Base-by-base conservation (phyloP, 2,113 vertebrate genomes). In the Bettongia penicillata region DNA sequence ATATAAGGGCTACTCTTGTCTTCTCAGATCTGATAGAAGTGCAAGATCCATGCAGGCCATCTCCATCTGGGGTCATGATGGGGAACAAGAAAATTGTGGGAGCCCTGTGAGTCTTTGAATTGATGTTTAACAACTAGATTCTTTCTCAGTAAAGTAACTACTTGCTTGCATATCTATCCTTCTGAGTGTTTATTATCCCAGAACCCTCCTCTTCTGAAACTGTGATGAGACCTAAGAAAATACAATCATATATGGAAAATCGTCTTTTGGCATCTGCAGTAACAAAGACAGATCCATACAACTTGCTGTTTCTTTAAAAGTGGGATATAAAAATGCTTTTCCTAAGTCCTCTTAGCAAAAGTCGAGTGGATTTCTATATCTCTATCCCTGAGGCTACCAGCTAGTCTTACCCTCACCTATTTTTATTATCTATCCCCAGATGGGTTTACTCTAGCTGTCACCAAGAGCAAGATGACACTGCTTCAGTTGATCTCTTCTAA, bases 401-500 rank as follows among this genome's bases (percentile, higher is more conserved):
- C 26, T 57, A 57, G 1, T 57, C 25, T 57, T 57, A 6, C 57
- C 9, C 9, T 61, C 28, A 61, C 11, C 2, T 11, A 61, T 61
- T 61, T 31, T 31, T 31, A 61, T 11, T 22, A 50, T 55, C n/a
- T 10, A 55, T 95, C n/a, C 91, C 2, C 89, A 1, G 47, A 61
- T n/a, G 26, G 77, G 90, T 37, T 89, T 93, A 25, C 49, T 31
- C 37, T 47, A 52, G 49, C 12, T 26, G 49, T n/a, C 3, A 90
- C 50, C 91, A 51, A 26, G 26, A 61, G 90, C 50, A 53, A 43
- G 77, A 57, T 90, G 89, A 84, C 49, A n/a, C 6, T 84, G 52
- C 43, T 77, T 57, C 89, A 53, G 31, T 90, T 77, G 91, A 92
- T 53, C 92, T 91, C 47, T 91, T n/a, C 93, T 91, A 57, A 93